Percentiles rank a stretch among this genome's conserved stretches.
Evolutionary conservation across 2,797 vertebrate species (phyloP).

Genomic region (Enteromius argenteus): DNA sequence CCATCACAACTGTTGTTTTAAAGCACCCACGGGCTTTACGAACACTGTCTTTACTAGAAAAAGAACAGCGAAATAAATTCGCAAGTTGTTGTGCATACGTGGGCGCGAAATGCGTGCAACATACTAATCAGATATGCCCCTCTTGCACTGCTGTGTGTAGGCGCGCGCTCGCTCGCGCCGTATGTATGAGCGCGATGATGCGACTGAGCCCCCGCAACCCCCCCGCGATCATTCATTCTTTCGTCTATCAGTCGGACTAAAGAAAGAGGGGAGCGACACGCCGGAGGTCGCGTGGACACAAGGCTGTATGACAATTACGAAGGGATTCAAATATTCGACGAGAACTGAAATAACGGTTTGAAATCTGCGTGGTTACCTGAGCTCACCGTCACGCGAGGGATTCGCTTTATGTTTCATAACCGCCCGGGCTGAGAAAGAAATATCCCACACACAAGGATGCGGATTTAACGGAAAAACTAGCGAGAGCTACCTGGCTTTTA

Average conservation of each 20-base stretch:
- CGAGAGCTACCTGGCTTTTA: conserved; percentile 62
- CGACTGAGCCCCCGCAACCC: conserved; percentile 65
- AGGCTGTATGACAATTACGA: conserved; percentile 66
- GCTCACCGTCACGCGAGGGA: conserved; percentile 39
- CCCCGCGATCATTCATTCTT: conserved; percentile 70
- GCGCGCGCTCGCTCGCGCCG: conserved; percentile 23
- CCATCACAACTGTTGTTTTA: neutral
- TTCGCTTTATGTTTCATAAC: conserved; percentile 69
- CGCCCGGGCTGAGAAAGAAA: conserved; percentile 60
- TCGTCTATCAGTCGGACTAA: conserved; percentile 69
- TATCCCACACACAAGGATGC: conserved; percentile 69
- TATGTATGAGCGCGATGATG: conserved; percentile 49
- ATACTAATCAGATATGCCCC: conserved; percentile 25
- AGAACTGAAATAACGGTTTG: conserved; percentile 49
- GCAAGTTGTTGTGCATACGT: neutral
- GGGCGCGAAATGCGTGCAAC: conserved; percentile 28
- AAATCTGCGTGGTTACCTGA: conserved; percentile 34
- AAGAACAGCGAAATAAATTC: neutral
- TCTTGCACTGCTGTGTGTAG: conserved; percentile 29
- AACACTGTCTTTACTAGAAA: neutral
- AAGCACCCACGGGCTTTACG: neutral
- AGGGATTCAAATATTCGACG: neutral
- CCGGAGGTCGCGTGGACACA: conserved; percentile 70
- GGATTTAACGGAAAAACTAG: conserved; percentile 71
- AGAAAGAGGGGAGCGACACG: conserved; percentile 63